Evolutionary conservation across 2,797 vertebrate species (phyloP).

Genomic region (Catharus ustulatus): DNA sequence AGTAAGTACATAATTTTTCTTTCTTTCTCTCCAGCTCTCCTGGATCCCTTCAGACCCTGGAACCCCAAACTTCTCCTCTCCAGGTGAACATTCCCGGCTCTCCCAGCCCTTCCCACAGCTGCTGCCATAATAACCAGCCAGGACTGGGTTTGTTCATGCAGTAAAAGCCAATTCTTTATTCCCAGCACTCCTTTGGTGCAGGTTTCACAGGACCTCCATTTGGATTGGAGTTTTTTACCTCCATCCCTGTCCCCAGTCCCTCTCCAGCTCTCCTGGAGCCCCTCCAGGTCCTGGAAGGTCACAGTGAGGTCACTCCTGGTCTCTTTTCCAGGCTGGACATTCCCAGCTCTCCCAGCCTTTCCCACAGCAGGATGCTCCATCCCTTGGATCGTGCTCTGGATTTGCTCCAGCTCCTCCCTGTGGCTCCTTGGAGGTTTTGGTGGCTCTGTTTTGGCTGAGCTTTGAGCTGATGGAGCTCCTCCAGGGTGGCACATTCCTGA

Average conservation of each 20-base stretch:
- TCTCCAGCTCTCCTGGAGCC: neutral
- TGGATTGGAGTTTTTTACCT: neutral
- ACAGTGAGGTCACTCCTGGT: neutral
- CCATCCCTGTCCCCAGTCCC: neutral
- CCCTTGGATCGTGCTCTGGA: neutral
- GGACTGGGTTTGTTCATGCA: too few species aligned
- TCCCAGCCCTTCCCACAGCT: too few species aligned
- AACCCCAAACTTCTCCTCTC: too few species aligned
- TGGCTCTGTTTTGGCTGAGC: neutral
- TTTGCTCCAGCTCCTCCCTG: neutral
- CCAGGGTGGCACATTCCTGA: fast-evolving
- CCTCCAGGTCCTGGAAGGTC: neutral
- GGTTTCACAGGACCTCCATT: too few species aligned
- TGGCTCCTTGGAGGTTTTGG: neutral
- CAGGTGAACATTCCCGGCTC: too few species aligned
- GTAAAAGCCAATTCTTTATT: too few species aligned
- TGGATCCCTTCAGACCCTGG: neutral
- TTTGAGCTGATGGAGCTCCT: neutral
- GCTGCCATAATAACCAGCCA: too few species aligned
- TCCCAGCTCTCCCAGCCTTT: neutral
- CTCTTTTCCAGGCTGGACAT: neutral
- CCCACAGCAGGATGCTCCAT: neutral
- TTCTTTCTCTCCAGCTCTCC: neutral
- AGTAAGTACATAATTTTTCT: too few species aligned
- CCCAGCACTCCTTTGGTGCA: too few species aligned